Conservation (phyloP, 2,797 vertebrate genomes). For the Numenius phaeopus region DNA sequence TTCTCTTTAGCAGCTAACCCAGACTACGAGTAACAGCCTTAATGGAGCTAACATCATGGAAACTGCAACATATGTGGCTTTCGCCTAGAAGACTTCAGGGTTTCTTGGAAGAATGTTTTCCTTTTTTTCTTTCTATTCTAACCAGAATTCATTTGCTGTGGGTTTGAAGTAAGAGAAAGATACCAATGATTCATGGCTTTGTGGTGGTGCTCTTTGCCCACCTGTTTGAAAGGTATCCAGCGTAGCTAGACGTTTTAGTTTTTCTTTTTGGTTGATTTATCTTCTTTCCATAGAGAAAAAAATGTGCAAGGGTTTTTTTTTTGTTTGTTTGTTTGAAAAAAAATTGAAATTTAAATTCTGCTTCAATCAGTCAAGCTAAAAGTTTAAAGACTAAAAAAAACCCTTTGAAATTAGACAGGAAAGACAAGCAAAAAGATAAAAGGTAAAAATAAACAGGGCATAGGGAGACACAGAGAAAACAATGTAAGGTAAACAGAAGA, state of each 20-base stretch:
- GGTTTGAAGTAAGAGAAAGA: neutral
- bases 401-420: neutral
- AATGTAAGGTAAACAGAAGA: neutral
- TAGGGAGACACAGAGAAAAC: neutral
- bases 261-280: neutral
- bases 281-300: neutral
- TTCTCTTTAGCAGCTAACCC: neutral
- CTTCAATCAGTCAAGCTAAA: neutral
- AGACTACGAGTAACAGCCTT: neutral
- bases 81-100: neutral
- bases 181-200: neutral
- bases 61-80: neutral
- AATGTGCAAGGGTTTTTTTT: neutral
- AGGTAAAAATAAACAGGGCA: neutral
- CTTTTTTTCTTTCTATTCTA: neutral
- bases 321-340: neutral
- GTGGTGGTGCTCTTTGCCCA: neutral
- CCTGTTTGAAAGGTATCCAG: neutral
- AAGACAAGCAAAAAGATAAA: neutral
- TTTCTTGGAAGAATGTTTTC: neutral
- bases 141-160: neutral
- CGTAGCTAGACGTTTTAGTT: fast-evolving
- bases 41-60: neutral
- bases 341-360: neutral
- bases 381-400: neutral